Percentiles rank a stretch among this genome's conserved stretches.
phyloP scores from a whole-genome alignment of 2,797 vertebrate species.

The Peromyscus nudipes region DNA sequence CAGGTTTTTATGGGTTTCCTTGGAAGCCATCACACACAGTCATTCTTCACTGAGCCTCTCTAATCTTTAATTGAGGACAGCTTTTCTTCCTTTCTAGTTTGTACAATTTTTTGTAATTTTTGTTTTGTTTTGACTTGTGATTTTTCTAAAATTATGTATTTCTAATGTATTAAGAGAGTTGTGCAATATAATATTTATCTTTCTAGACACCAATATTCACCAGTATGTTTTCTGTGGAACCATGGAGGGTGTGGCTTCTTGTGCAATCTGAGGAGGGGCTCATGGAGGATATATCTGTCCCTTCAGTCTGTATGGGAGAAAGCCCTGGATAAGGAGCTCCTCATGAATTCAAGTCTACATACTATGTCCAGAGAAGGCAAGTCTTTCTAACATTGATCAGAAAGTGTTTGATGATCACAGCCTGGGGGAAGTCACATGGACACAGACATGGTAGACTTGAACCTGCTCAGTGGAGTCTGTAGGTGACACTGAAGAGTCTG shows the following conservation, averaged over 20 bases:
- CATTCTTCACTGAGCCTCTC: too few relatives aligned
- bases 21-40: too few relatives aligned
- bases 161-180: too few relatives aligned
- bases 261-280: neutral
- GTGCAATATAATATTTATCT: too few relatives aligned
- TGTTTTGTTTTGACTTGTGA: too few relatives aligned
- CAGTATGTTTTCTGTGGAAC: neutral
- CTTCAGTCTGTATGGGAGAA: neutral
- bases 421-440: neutral
- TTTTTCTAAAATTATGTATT: too few relatives aligned
- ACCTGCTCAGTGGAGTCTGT: neutral
- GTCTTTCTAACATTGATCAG: neutral
- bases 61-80: neutral
- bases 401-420: fast-evolving
- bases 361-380: neutral
- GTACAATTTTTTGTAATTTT: neutral
- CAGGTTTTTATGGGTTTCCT: too few relatives aligned
- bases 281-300: neutral
- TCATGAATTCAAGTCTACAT: neutral
- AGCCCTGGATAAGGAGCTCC: neutral
- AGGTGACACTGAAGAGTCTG: neutral
- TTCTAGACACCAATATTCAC: neutral
- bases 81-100: too few relatives aligned
- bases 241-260: neutral
- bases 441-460: neutral